These are phyloP conservation scores for Agelas oroides DNA, from an alignment of 37 sponge, comb jelly and placozoan genomes.

Conservation along the genomic window DNA sequence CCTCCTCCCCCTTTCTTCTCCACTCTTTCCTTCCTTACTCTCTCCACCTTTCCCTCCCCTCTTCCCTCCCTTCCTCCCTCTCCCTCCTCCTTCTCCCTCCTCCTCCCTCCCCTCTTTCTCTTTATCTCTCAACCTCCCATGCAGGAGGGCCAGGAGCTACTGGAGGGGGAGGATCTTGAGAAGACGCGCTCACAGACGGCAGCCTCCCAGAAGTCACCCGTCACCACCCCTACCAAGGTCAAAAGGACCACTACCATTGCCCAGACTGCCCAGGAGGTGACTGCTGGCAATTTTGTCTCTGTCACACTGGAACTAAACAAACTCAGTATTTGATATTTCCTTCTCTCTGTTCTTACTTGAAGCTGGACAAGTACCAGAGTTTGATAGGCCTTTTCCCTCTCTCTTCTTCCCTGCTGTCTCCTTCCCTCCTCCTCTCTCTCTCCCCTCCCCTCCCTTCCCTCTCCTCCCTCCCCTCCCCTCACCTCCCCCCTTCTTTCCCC, in stretches of 20 bases:
- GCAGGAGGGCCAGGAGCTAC: conserved; percentile 65
- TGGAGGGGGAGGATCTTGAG: conserved; percentile 60
- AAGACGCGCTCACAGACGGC: conserved; percentile 68
- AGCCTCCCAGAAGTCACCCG: conserved; percentile 29
- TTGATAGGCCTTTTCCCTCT: no score
- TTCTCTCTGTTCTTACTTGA: no score
- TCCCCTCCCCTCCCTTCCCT: neutral
- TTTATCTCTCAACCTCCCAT: neutral
- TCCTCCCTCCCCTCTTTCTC: neutral
- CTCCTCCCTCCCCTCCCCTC: neutral
- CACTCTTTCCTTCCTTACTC: no score
- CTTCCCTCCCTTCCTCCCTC: neutral
- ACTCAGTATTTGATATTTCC: no score
- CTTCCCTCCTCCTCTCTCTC: neutral
- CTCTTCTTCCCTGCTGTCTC: neutral
- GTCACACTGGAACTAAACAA: no score
- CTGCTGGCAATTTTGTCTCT: no score
- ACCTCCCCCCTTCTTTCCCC: neutral
- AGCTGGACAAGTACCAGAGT: no score
- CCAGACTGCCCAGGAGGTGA: conserved; percentile 60
- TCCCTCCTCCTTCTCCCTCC: neutral
- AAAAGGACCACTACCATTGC: conserved; percentile 66
- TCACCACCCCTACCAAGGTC: conserved; percentile 32
- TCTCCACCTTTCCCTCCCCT: no score
- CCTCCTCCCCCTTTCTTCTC: no score